These are phyloP conservation scores for Pollenia labialis DNA, from an alignment of 2,888 invertebrate species.

Conservation along the genomic window DNA sequence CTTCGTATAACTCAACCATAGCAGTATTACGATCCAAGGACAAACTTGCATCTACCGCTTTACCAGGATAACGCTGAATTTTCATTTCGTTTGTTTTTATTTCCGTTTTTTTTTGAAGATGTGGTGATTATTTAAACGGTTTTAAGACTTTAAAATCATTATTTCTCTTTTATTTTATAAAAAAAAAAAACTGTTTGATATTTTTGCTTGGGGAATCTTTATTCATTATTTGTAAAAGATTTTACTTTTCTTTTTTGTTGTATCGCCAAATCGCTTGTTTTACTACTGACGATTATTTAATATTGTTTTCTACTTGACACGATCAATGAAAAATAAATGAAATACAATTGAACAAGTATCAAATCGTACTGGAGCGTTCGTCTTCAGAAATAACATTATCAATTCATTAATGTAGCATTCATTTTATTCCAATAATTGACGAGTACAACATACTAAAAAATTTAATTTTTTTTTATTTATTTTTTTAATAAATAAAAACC, in stretches of 20 bases:
- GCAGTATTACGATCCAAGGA: conserved; percentile 89
- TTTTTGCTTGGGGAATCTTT: background rate
- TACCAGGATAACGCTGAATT: conserved; percentile 93
- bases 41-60: conserved; percentile 89
- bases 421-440: conserved; percentile 45
- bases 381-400: conserved; percentile 11
- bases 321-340: conserved; percentile 7
- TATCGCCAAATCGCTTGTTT: conserved; percentile 6
- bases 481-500: conserved; percentile 44
- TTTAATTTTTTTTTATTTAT: background rate
- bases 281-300: background rate
- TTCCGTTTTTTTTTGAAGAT: background rate
- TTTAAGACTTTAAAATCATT: conserved; percentile 42
- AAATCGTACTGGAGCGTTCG: conserved; percentile 27
- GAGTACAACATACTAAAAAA: conserved; percentile 43
- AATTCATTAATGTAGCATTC: conserved; percentile 37
- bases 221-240: background rate
- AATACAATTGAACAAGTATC: background rate
- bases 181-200: background rate
- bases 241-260: conserved; percentile 3
- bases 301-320: conserved; percentile 8
- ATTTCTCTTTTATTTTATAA: background rate
- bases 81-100: conserved; percentile 86
- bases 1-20: conserved; percentile 92
- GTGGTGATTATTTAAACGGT: background rate